phyloP scores from a whole-genome alignment of 2,888 invertebrate genomes.

The Netelia fuscicornis region DNA sequence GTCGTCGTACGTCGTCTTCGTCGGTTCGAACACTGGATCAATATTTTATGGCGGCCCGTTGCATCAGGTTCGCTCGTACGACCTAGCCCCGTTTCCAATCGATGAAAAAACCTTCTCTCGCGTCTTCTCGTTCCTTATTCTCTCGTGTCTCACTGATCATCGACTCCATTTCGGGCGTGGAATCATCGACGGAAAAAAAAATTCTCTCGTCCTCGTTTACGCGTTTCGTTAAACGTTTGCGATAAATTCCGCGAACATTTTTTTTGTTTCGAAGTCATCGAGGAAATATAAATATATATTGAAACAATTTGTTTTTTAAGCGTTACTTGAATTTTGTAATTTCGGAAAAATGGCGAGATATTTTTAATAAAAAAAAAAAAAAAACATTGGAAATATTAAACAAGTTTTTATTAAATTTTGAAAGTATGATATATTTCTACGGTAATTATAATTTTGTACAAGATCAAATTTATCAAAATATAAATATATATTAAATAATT shows the following conservation, averaged over 20 bases:
- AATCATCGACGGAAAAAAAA: constrained; percentile 22
- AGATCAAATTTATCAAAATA: no score
- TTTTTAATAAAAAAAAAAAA: no score
- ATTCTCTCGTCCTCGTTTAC: constrained; percentile 20
- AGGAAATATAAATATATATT: neutral
- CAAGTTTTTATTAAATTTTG: no score
- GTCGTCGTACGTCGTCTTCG: constrained; percentile 37
- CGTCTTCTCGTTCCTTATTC: constrained; percentile 36
- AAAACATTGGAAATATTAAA: no score
- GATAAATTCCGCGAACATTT: constrained; percentile 18
- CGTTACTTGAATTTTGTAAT: no score
- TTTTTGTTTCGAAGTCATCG: neutral
- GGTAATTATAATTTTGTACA: no score
- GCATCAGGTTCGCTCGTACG: constrained; percentile 56
- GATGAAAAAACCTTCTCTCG: constrained; percentile 54
- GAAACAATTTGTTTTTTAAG: no score
- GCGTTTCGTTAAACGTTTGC: constrained; percentile 32
- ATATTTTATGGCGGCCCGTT: constrained; percentile 67
- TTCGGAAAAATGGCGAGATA: no score
- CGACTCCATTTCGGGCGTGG: constrained; percentile 41
- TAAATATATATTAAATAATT: no score
- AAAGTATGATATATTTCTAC: no score
- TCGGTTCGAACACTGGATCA: constrained; percentile 56
- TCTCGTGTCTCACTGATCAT: constrained; percentile 22
- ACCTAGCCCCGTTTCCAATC: constrained; percentile 65